Base-by-base conservation (phyloP, 2,888 invertebrate species). In the Dione vanillae region DNA sequence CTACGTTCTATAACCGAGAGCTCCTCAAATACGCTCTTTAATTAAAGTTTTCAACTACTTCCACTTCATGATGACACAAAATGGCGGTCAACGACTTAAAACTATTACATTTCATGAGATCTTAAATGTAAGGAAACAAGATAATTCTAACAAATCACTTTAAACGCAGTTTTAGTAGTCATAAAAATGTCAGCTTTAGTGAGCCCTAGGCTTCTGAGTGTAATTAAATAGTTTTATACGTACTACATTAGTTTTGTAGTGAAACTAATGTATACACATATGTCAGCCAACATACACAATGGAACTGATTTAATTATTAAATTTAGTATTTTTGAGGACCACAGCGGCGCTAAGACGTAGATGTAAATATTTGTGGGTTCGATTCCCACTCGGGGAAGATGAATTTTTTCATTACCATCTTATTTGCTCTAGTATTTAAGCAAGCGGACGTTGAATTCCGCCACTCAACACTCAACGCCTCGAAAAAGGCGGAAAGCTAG, bases 61-160 rank as follows among this genome's bases (percentile, higher is more conserved):
- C 5, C 16, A 56, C 37, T 56, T 40, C 12, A 56, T 37, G 54
- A 37, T 37, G 16, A 56, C 56, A 56, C 40, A 40, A 40, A 56
- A 56, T 40, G 37, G 37, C 37, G 16, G 11, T 12, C 56, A 56
- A 37, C 35, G 54, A 56, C 56, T 19, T 56, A 8, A 56, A 56
- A 56, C 56, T 56, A 37, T 37, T 54, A 54, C 37, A 37, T 54
- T 56, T 56, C 56, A 56, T 40, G 56, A 56, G 37, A 40, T 40
- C 56, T 56, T 56, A 10, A 40, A 56, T 16, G 16, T 16, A 40
- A 9, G 37, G 56, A 56, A 56, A 19, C 37, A 6, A 40, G 37
- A 11, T 16, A 56, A 56, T 12, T 56, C 37, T 40, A 37, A 7
- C 40, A 56, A 56, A 56, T 56, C 56, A 56, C 56, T 56, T 56